Conservation (phyloP, 2,113 vertebrate species). For the Xiphorhynchus elegans region DNA sequence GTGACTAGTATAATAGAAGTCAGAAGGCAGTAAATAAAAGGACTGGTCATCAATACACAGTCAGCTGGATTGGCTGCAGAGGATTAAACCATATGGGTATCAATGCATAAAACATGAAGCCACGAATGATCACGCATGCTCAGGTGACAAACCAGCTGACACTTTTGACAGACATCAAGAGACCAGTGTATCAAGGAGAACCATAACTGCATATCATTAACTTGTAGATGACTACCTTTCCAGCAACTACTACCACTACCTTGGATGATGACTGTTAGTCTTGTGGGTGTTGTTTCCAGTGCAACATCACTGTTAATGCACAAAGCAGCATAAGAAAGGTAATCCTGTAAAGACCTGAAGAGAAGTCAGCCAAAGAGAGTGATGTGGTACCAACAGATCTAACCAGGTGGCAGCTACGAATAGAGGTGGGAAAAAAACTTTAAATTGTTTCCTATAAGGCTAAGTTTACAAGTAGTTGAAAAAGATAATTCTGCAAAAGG, state of each 20-base stretch:
- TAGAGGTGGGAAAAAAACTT: rapidly evolving
- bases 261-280: background rate
- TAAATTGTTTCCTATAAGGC: background rate
- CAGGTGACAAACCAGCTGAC: background rate
- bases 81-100: background rate
- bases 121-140: background rate
- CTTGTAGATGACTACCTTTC: background rate
- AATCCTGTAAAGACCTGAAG: background rate
- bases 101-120: background rate
- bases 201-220: rapidly evolving
- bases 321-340: background rate
- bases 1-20: background rate
- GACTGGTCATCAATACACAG: background rate
- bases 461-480: background rate
- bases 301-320: background rate
- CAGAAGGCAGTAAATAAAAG: background rate
- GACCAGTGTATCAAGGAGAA: background rate
- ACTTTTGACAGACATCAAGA: background rate
- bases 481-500: background rate
- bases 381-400: background rate
- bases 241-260: background rate
- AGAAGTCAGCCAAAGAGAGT: background rate
- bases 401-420: background rate
- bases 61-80: background rate
- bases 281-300: background rate